phyloP scores from a whole-genome alignment of 2,888 invertebrate species.

The Tachina fera region DNA sequence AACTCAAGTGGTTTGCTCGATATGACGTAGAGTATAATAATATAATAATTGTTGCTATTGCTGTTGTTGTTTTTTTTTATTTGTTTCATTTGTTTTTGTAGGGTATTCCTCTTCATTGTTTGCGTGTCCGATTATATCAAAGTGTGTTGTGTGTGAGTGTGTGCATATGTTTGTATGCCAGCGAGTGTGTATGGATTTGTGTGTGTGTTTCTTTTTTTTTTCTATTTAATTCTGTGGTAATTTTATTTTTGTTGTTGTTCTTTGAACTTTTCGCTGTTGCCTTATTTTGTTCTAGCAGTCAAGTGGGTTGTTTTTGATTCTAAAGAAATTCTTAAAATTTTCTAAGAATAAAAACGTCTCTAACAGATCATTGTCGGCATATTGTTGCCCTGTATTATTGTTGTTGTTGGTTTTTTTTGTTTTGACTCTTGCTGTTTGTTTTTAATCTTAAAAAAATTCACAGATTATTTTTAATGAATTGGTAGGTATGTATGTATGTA shows the following conservation, averaged over 20 bases:
- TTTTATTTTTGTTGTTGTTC: conserved; percentile 35
- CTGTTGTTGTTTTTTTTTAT: conserved; percentile 24
- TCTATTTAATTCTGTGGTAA: conserved; percentile 27
- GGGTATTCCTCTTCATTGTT: conserved; percentile 58
- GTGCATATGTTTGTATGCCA: neutral
- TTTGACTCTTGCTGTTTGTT: conserved; percentile 55
- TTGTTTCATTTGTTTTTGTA: conserved; percentile 37
- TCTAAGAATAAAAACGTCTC: conserved; percentile 52
- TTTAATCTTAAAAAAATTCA: conserved; percentile 56
- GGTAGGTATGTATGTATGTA: no score
- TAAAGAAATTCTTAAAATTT: conserved; percentile 67
- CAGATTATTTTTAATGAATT: conserved; percentile 58
- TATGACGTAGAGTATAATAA: conserved; percentile 52
- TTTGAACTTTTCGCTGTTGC: conserved; percentile 15
- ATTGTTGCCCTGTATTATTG: conserved; percentile 11
- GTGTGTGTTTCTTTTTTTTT: neutral
- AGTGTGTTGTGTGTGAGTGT: neutral
- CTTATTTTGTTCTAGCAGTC: conserved; percentile 30
- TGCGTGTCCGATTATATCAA: neutral
- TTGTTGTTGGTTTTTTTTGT: conserved; percentile 10
- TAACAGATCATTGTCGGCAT: conserved; percentile 31
- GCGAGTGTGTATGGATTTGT: neutral
- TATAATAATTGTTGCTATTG: conserved; percentile 44
- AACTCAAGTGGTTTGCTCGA: conserved; percentile 62
- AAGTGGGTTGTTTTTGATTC: conserved; percentile 59